phyloP scores from a whole-genome alignment of 2,888 invertebrate species.

The Tenthredo mesomela region DNA sequence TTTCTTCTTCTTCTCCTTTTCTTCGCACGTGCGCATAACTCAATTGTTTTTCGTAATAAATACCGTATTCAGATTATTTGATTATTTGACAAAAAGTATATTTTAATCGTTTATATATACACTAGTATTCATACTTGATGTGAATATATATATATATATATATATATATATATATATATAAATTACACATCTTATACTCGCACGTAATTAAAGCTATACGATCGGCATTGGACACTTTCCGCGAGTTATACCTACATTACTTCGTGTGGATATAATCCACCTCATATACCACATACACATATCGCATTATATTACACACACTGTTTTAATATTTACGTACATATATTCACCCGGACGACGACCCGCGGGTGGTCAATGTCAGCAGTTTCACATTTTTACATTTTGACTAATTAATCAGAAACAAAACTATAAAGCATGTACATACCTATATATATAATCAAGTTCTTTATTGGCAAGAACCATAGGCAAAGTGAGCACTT shows the following conservation, averaged over 20 bases:
- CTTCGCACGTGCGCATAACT: conserved; percentile 36
- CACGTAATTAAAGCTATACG: background rate
- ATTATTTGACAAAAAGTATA: conserved; percentile 46
- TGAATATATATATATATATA: background rate
- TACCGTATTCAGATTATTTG: conserved; percentile 6
- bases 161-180: background rate
- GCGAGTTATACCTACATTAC: background rate
- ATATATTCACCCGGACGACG: conserved; percentile 40
- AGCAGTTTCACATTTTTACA: conserved; percentile 44
- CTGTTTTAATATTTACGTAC: background rate
- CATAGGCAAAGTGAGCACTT: no score
- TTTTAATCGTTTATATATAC: background rate
- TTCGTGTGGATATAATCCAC: background rate
- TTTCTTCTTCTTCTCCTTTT: conserved; percentile 53
- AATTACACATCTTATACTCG: background rate
- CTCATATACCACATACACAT: background rate
- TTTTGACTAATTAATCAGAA: conserved; percentile 37
- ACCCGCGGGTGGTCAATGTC: conserved; percentile 45
- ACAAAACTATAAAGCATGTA: background rate
- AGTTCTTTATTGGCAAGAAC: background rate
- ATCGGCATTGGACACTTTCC: conserved; percentile 3
- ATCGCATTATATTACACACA: no score
- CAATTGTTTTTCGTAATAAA: background rate
- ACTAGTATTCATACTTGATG: background rate
- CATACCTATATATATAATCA: background rate